A percentile compares a stretch with the other conserved stretches of the same genome.
Evolutionary conservation across 2,797 vertebrate genomes (phyloP).

Genomic region (Danio aesculapii): DNA sequence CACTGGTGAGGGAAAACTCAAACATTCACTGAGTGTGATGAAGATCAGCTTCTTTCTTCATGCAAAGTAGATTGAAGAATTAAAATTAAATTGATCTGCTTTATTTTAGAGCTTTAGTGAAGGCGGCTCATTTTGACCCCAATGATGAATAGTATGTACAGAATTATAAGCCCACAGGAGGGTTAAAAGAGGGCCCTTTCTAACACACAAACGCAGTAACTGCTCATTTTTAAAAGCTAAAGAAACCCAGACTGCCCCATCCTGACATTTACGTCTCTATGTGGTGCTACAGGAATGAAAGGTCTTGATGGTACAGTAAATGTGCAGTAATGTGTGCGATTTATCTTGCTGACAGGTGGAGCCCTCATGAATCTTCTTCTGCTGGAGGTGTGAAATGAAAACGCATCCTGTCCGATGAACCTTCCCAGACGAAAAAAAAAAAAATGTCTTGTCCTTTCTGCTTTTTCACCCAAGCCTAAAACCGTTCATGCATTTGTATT

Average conservation of each 20-base stretch:
- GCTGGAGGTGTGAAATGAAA: slow-evolving; percentile 29
- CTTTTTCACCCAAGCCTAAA: not conserved
- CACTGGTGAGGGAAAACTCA: too few species aligned
- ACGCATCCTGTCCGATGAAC: slow-evolving; percentile 20
- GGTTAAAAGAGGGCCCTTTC: too few species aligned
- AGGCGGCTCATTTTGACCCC: too few species aligned
- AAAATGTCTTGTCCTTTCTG: not conserved
- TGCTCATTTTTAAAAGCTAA: slow-evolving; percentile 5
- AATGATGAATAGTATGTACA: too few species aligned
- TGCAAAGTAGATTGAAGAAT: too few species aligned
- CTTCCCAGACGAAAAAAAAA: not conserved
- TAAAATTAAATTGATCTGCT: too few species aligned
- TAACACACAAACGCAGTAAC: too few species aligned
- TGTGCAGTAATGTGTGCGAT: slow-evolving; percentile 55
- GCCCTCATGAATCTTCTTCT: slow-evolving; percentile 41
- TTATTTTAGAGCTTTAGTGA: too few species aligned
- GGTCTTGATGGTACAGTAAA: slow-evolving; percentile 43
- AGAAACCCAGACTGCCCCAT: not conserved
- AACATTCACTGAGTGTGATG: too few species aligned
- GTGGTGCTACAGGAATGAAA: slow-evolving; percentile 40
- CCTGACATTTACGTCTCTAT: slow-evolving; percentile 53
- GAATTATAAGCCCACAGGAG: too few species aligned
- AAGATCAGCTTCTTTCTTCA: too few species aligned
- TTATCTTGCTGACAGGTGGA: slow-evolving; percentile 55
- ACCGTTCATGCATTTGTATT: not conserved